These are phyloP conservation scores for Coracias cyanogaster DNA, from an alignment of 2,797 vertebrate genomes.

Conservation along the genomic window DNA sequence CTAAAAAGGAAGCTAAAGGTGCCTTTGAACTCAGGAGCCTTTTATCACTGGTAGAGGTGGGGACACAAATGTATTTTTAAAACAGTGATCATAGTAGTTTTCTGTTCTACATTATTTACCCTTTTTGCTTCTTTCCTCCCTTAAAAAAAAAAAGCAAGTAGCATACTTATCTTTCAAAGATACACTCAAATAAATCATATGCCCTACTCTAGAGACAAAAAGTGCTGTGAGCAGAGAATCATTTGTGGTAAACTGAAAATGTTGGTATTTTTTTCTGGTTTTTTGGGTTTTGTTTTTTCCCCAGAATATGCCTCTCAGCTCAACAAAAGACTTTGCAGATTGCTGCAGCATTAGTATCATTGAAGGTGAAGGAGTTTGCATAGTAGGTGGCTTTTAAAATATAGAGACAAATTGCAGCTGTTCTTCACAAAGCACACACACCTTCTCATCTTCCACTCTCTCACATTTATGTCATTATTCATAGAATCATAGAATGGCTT, in stretches of 20 bases:
- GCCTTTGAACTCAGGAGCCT: background rate
- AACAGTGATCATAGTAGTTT: background rate
- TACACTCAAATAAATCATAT: background rate
- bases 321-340: background rate
- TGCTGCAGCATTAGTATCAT: background rate
- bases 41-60: background rate
- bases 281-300: background rate
- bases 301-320: background rate
- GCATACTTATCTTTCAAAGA: background rate
- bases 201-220: background rate
- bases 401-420: background rate
- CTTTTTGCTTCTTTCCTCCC: background rate
- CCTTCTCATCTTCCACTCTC: background rate
- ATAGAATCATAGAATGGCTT: background rate
- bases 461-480: background rate
- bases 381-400: background rate
- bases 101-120: background rate
- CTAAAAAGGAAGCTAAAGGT: slow-evolving; percentile 24
- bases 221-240: background rate
- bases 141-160: background rate
- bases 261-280: background rate
- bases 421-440: background rate
- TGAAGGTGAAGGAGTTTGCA: background rate
- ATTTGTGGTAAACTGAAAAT: background rate
- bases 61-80: background rate